Evolutionary conservation across 30 jellyfish, hydroid and myxozoan genomes (phyloP), one percentile per base, ranked within the genome.

Genomic region (Pseudorhiza aurosa): DNA sequence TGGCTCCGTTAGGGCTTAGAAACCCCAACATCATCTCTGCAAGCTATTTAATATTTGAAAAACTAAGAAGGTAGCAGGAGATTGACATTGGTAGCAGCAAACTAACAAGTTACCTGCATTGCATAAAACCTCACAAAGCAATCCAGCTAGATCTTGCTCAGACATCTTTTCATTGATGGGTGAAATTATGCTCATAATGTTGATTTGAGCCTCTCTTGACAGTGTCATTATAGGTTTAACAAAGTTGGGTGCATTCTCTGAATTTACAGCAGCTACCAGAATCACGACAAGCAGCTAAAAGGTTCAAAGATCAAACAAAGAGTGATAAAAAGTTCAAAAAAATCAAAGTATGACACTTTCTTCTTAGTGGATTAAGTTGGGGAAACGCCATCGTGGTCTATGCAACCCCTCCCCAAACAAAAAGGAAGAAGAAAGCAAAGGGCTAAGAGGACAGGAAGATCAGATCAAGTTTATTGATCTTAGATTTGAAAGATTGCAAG

Each of bases 231-330:
- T 58, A 4, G 88, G 79, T 39, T 75, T 68, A 15, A 75, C 88
- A 26, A 75, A 75, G 15, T 22, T 17, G 8, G 65, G 56, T 5
- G 25, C 77, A 58, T 37, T 75, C 12, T 58, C 88, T 4, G 79
- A 75, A 37, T 75, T 62, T 9, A 75, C 63, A 32, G 80, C 88
- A 39, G 68, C 62, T 8, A 75, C 88, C 1, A 75, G 88, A 25
- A 39, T 58, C 17, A 75, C 65, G 8, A 72, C 53, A 27, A 75
- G 77, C 26, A 75, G 44, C 88, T 75, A 46, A 27, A 75, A 75
- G 14, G n/a, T 3, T 8, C 50, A 1, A 24, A 58, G 72, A 19
- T 11, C 8, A 25, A 58, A 39, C 12, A 39, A 5, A 39, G 50
- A 5, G 7, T 5, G 50, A 39, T 39, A 7, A 39, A 39, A 39